A percentile compares a stretch with the other conserved stretches of the same genome.
Conservation (phyloP, 53 echinoderm and acorn worm genomes). For the Glandiceps talaboti region DNA sequence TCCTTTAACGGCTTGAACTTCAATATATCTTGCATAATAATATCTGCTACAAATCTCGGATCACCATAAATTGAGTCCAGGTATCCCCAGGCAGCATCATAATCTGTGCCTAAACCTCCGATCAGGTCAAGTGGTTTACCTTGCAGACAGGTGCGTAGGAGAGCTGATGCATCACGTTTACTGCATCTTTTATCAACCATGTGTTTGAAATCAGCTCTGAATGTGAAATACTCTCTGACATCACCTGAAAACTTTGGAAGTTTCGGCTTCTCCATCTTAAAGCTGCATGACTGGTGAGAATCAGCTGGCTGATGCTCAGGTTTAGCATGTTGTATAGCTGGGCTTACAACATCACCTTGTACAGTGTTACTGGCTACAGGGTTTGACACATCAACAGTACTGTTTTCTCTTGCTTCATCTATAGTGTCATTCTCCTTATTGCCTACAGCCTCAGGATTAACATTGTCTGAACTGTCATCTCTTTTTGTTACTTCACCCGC, state of each 20-base stretch:
- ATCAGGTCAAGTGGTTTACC: constrained; percentile 21
- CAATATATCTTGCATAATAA: constrained; percentile 25
- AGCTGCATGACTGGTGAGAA: neutral
- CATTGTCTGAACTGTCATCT: constrained; percentile 3
- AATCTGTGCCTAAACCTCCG: constrained; percentile 33
- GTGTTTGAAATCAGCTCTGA: constrained; percentile 28
- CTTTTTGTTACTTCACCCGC: too few relatives aligned
- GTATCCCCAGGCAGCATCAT: constrained; percentile 27
- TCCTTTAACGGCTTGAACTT: constrained; percentile 27
- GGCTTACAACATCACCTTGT: neutral
- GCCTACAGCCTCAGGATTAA: too few relatives aligned
- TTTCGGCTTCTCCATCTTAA: constrained; percentile 35
- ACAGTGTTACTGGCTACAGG: too few relatives aligned
- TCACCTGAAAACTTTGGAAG: constrained; percentile 37
- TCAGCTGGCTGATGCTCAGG: neutral
- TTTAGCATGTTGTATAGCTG: neutral
- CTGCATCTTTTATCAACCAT: constrained; percentile 16
- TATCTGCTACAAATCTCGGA: constrained; percentile 31
- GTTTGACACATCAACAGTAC: too few relatives aligned
- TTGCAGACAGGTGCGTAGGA: constrained; percentile 21
- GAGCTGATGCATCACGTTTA: constrained; percentile 14
- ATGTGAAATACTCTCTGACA: constrained; percentile 27
- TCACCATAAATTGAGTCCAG: constrained; percentile 38
- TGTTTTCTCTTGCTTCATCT: too few relatives aligned
- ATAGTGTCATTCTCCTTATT: too few relatives aligned